Evolutionary conservation across 2,797 vertebrate genomes (phyloP), one percentile per base, ranked within the genome.

Genomic region (Prunella strophiata): DNA sequence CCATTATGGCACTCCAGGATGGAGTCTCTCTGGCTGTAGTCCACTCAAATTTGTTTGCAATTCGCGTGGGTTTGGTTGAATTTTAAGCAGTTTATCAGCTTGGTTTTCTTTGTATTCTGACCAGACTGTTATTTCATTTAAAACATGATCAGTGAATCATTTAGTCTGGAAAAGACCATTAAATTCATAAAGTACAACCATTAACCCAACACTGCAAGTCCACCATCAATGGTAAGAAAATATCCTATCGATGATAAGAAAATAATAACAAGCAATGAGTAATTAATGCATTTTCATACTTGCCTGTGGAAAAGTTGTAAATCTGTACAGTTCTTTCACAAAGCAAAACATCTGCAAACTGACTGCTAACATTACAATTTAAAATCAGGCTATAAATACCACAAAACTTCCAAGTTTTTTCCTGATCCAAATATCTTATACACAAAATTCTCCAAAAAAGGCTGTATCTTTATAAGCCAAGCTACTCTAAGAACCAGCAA

Each of bases 291-390:
- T 84, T 96, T 92, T 94, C n/a, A 75, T 85, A 95, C 94, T 96
- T 98, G 99, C 98, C 98, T 99, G 97, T 91, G 99, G 99, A 97
- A 99, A 99, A 1, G 99, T 99, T 42, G 99, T 99, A 94, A 99
- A 99, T 91, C 99, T 98, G 86, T 99, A 99, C 93, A 99, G 97
- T 82, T 99, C 99, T 96, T 99, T 99, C 42, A 99, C 99, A 74
- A 99, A 99, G 94, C 98, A 99, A 98, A 99, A 99, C 99, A 99
- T 99, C 97, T 99, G 98, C 66, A 99, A 98, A 96, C 99, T 99
- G 95, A 99, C 99, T 57, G 99, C 99, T 42, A 99, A 99, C 99
- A 99, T 99, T 58, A 99, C 98, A 29, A 99, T 99, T 96, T 99
- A 98, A 58, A 99, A 98, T 90, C 98, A 99, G 36, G 13, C 58